Base-by-base conservation (phyloP, 2,113 vertebrate species). In the Pseudopipra pipra region DNA sequence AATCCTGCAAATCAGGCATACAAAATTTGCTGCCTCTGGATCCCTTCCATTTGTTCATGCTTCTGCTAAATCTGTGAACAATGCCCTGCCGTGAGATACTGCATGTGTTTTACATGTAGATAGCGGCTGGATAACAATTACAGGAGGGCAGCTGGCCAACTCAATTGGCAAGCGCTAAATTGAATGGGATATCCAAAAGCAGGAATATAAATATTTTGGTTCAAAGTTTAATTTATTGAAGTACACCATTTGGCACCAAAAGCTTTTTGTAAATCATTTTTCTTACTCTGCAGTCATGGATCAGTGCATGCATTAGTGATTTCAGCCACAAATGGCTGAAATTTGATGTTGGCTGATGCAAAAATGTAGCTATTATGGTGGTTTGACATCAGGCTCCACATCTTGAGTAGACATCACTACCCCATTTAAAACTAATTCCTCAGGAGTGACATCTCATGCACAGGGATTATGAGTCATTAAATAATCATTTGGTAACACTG, bases 381-480 rank as follows among this genome's bases (percentile, higher is more conserved):
- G 95, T 91, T 94, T 91, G 87, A 89, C 71, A 91, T 83, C 75
- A 54, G 93, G 51, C 73, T 84, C 85, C 58, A 85, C 56, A 79
- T 90, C 73, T 95, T 91, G 76, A 82, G 58, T 68, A 92, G 89
- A 93, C 33, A 75, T 41, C 61, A 75, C 84, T 94, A 76, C 58
- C 27, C 31, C 66, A 87, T 93, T 94, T 95, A 91, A 91, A 95
- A 78, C 37, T 79, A 88, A 89, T 94, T 95, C 83, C 61, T 95
- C 87, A 81, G 66, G 49, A 95, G 66, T 88, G 95, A 84, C 76
- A 93, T 89, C 87, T 91, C 85, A 73, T 47, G 70, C 65, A 46
- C 49, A 76, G 90, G 83, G 79, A 92, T 96, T 97, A 85, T 81
- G 73, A 94, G 82, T 92, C 91, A 94, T 95, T 94, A 94, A 93